Evolutionary conservation across 2,113 vertebrate genomes (phyloP).

Genomic region (Tachuris rubrigastra): DNA sequence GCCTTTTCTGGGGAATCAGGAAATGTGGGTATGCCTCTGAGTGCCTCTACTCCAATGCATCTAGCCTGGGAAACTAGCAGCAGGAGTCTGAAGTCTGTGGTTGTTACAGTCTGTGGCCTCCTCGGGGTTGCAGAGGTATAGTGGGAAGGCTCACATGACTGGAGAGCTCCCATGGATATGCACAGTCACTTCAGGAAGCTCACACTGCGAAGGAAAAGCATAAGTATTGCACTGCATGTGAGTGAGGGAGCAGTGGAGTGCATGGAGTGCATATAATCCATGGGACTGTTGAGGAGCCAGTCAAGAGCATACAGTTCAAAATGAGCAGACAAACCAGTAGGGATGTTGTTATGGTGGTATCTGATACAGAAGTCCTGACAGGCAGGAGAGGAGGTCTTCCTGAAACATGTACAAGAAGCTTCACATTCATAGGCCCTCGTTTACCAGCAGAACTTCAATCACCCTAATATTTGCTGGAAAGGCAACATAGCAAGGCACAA

Average conservation of each 20-base stretch:
- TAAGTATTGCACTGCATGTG: background rate
- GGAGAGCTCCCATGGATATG: background rate
- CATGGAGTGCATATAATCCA: background rate
- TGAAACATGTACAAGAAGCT: background rate
- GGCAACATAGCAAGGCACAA: background rate
- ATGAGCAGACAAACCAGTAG: background rate
- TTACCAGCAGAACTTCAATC: background rate
- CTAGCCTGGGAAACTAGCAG: background rate
- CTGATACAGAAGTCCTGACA: background rate
- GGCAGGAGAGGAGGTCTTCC: background rate
- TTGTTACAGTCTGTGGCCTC: background rate
- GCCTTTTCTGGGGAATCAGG: background rate
- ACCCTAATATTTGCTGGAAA: background rate
- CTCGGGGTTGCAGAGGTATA: fast-evolving
- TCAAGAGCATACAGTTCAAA: background rate
- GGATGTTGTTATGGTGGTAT: background rate
- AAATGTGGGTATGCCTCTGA: background rate
- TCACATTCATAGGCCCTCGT: background rate
- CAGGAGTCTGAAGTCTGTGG: background rate
- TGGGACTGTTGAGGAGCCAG: background rate
- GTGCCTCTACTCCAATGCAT: background rate
- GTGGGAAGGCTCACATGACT: background rate
- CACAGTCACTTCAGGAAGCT: background rate
- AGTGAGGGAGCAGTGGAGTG: background rate
- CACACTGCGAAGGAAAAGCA: fast-evolving